Evolutionary conservation across 2,113 vertebrate species (phyloP).

Genomic region (Catharus fuscescens): DNA sequence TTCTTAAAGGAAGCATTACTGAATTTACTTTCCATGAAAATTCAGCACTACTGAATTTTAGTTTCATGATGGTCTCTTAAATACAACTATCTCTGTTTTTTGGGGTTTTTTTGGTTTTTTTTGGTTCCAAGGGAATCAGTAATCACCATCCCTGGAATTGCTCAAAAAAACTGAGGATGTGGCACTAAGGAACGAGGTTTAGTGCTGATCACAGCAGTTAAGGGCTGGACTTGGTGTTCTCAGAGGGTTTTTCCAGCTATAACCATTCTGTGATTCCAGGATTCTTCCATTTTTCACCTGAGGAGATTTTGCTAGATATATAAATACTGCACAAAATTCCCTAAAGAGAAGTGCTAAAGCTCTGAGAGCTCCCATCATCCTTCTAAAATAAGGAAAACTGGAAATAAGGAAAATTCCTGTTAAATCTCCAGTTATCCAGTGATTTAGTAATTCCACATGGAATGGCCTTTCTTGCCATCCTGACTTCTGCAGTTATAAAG

Average conservation of each 20-base stretch:
- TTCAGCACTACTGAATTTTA: background rate
- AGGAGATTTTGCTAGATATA: background rate
- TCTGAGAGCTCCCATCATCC: background rate
- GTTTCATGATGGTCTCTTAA: background rate
- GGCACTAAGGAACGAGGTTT: background rate
- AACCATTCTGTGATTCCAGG: background rate
- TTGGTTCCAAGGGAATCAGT: background rate
- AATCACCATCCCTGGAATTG: background rate
- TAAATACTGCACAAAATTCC: background rate
- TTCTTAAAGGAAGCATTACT: background rate
- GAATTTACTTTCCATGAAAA: background rate
- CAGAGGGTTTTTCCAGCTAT: background rate
- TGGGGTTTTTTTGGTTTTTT: too few relatives aligned
- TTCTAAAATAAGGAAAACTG: background rate
- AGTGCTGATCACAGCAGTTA: background rate
- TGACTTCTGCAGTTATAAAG: background rate
- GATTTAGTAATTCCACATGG: rapidly evolving
- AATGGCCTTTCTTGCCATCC: background rate
- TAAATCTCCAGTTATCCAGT: background rate
- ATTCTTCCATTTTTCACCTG: background rate
- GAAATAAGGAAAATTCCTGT: background rate
- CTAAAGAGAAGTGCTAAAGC: background rate
- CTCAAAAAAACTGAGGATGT: background rate
- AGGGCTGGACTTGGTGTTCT: background rate
- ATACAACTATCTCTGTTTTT: background rate